phyloP scores from a whole-genome alignment of 1,140 invertebrate species.

The Atta texana region DNA sequence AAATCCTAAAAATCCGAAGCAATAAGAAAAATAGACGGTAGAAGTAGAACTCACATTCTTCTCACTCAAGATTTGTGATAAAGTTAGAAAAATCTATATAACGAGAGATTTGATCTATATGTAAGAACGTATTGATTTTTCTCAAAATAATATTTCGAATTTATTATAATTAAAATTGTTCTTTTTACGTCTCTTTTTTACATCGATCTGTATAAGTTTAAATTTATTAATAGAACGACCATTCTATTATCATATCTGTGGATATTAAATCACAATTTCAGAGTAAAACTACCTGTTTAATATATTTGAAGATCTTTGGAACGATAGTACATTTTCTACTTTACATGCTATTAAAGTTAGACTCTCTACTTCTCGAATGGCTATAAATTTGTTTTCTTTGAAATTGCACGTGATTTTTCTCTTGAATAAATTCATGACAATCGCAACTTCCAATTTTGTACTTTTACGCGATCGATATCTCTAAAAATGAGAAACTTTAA shows the following conservation, averaged over 20 bases:
- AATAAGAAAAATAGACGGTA: slow-evolving; percentile 20
- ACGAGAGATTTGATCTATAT: neutral
- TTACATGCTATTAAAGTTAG: slow-evolving; percentile 38
- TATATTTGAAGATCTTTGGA: neutral
- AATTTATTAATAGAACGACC: neutral
- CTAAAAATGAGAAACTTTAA: slow-evolving; percentile 66
- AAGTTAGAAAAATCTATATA: slow-evolving; percentile 32
- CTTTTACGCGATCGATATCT: slow-evolving; percentile 40
- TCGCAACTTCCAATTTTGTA: neutral
- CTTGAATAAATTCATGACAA: slow-evolving; percentile 12
- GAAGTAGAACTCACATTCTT: slow-evolving; percentile 40
- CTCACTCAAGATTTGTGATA: slow-evolving; percentile 12
- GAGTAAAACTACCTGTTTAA: slow-evolving; percentile 1
- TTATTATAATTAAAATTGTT: neutral
- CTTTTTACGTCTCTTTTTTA: neutral
- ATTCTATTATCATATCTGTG: neutral
- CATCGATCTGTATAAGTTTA: neutral
- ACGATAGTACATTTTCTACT: slow-evolving; percentile 30
- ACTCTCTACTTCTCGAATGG: slow-evolving; percentile 34
- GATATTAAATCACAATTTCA: slow-evolving; percentile 4
- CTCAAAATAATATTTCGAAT: neutral
- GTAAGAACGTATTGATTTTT: slow-evolving; percentile 12
- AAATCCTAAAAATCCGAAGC: slow-evolving; percentile 6
- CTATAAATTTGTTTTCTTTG: slow-evolving; percentile 44
- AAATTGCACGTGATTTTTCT: slow-evolving; percentile 8